phyloP scores from a whole-genome alignment of 2,888 invertebrate genomes.

The Zygogramma bicolorata region DNA sequence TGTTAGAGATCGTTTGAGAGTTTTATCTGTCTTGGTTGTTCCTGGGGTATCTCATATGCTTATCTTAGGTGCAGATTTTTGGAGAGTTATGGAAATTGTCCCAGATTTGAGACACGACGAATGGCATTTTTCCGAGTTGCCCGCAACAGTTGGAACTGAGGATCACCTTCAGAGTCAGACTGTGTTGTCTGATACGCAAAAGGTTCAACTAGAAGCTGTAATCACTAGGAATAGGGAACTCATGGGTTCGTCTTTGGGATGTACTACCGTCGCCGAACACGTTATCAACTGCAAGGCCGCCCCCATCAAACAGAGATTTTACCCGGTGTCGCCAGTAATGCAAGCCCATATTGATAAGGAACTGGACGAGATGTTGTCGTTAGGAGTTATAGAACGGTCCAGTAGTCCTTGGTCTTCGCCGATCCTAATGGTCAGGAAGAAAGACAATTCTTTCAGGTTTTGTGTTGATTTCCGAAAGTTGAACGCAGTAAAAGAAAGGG shows the following conservation, averaged over 20 bases:
- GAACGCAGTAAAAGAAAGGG: too few relatives aligned
- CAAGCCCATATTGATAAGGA: conserved; percentile 29
- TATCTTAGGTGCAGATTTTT: conserved; percentile 15
- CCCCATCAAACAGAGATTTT: conserved; percentile 40
- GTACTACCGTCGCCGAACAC: too few relatives aligned
- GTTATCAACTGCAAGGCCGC: neutral
- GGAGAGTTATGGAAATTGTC: conserved; percentile 15
- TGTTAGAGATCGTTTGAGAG: too few relatives aligned
- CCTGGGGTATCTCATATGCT: too few relatives aligned
- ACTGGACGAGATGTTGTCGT: neutral
- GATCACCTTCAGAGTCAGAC: conserved; percentile 15
- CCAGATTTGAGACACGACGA: conserved; percentile 20
- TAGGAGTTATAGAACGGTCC: conserved; percentile 49
- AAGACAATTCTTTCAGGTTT: conserved; percentile 43
- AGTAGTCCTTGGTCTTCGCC: conserved; percentile 40
- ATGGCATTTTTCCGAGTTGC: conserved; percentile 20
- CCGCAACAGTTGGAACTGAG: neutral
- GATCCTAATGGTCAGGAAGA: conserved; percentile 21
- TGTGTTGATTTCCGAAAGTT: conserved; percentile 34
- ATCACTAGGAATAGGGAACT: neutral
- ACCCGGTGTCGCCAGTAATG: conserved; percentile 37
- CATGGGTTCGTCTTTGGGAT: neutral
- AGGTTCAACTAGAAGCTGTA: neutral
- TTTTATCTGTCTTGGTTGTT: too few relatives aligned
- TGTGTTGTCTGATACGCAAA: neutral